A percentile compares a stretch with the other conserved stretches of the same genome.
Conservation (phyloP, 2,797 vertebrate species). For the Eleutherodactylus coqui region DNA sequence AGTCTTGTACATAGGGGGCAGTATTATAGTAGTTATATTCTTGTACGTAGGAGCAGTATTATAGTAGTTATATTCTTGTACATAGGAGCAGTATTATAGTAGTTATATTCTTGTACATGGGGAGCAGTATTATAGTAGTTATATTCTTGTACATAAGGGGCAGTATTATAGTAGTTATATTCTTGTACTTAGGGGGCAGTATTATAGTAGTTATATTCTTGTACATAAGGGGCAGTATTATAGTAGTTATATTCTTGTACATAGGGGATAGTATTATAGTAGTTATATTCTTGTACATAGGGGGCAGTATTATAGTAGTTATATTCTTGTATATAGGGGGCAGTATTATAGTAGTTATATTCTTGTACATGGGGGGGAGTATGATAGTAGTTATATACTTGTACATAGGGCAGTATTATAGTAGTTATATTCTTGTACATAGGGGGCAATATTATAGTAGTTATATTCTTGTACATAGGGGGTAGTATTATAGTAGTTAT, state of each 20-base stretch:
- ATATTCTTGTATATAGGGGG: neutral
- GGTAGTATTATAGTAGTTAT: neutral
- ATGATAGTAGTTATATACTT: neutral
- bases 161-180: slow-evolving; percentile 1
- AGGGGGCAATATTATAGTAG: neutral
- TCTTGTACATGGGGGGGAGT: neutral
- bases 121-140: neutral
- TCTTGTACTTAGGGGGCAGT: neutral
- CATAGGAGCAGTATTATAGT: neutral
- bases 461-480: neutral
- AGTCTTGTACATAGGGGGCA: neutral
- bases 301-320: neutral
- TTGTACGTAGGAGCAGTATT: slow-evolving; percentile 1
- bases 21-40: slow-evolving; percentile 11
- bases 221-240: neutral
- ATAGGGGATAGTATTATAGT: neutral
- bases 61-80: slow-evolving; percentile 11
- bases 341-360: slow-evolving; percentile 1
- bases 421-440: neutral
- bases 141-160: neutral
- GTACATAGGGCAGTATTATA: slow-evolving; percentile 7
- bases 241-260: slow-evolving; percentile 1
- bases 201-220: slow-evolving; percentile 6
- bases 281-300: slow-evolving; percentile 2
- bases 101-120: too few species aligned